Percentiles rank a stretch among this genome's conserved stretches.
Conservation (phyloP, 2,888 invertebrate species). For the Lasius platythorax region DNA sequence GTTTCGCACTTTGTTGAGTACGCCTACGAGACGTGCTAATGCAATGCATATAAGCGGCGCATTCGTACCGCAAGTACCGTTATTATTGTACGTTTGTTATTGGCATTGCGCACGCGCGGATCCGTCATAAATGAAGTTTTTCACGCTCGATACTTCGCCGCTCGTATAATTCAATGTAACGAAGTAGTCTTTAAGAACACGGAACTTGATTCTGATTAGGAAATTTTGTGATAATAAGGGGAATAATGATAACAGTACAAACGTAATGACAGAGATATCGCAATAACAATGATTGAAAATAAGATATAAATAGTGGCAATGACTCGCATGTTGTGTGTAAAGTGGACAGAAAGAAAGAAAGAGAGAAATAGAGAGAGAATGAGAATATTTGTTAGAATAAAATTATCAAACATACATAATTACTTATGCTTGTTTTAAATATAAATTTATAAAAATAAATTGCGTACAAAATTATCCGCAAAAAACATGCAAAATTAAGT, state of each 20-base stretch:
- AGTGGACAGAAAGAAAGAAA: not conserved
- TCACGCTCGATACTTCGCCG: slow-evolving; percentile 17
- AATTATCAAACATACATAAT: not conserved
- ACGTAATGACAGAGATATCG: not conserved
- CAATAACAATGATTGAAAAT: not conserved
- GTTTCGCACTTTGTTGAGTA: slow-evolving; percentile 5
- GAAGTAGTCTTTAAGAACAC: slow-evolving; percentile 10
- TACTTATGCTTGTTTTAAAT: not conserved
- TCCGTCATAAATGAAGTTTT: slow-evolving; percentile 29
- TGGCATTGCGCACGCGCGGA: slow-evolving; percentile 26
- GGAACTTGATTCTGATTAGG: slow-evolving; percentile 22
- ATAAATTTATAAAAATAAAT: not conserved
- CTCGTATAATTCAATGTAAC: slow-evolving; percentile 19
- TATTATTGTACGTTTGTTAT: slow-evolving; percentile 34
- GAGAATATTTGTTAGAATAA: not conserved
- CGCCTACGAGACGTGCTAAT: slow-evolving; percentile 2
- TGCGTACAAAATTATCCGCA: not conserved
- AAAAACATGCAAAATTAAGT: not conserved
- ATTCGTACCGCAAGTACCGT: slow-evolving; percentile 34
- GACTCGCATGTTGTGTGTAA: not conserved
- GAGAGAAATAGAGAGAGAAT: not conserved
- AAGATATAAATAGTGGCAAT: not conserved
- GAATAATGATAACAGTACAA: not conserved
- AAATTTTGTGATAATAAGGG: not conserved
- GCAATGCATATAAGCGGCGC: slow-evolving; percentile 26